These are phyloP conservation scores for Tadarida brasiliensis DNA, from an alignment of 2,797 vertebrate genomes.

Conservation along the genomic window DNA sequence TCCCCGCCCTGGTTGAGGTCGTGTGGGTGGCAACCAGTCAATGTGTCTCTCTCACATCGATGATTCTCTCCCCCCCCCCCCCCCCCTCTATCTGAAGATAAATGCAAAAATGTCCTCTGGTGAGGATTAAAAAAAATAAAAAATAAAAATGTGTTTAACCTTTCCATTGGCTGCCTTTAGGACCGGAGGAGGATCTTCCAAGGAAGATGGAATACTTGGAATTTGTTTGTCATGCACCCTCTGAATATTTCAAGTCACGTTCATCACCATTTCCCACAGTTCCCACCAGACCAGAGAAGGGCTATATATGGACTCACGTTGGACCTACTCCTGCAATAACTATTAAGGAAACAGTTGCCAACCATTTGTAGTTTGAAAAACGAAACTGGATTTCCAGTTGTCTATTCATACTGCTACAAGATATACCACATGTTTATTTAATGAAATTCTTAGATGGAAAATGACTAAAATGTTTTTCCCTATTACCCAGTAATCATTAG, in stretches of 20 bases:
- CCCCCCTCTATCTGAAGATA: no score
- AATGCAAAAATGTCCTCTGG: no score
- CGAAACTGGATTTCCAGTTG: constrained; percentile 38
- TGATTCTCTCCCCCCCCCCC: no score
- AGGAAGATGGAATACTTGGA: constrained; percentile 99
- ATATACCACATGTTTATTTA: neutral
- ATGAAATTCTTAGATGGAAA: constrained; percentile 58
- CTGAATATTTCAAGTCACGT: constrained; percentile 98
- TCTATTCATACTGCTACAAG: neutral
- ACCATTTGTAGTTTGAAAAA: constrained; percentile 88
- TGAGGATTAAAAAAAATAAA: no score
- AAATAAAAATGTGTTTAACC: constrained; percentile 55
- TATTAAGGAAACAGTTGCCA: constrained; percentile 93
- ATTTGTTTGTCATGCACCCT: constrained; percentile 98
- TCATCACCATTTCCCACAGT: constrained; percentile 97
- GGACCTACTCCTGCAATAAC: constrained; percentile 93
- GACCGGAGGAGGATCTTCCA: constrained; percentile 98
- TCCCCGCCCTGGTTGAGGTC: no score
- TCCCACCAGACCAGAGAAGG: constrained; percentile 95
- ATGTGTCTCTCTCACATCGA: no score
- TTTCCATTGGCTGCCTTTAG: constrained; percentile 84
- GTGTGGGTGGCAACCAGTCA: no score
- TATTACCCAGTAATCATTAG: constrained; percentile 32
- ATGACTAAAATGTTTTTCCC: neutral
- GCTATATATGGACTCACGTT: constrained; percentile 98